A percentile compares a stretch with the other conserved stretches of the same genome.
Conservation (phyloP, 2,888 invertebrate genomes). For the Caenorhabditis sulstoni region DNA sequence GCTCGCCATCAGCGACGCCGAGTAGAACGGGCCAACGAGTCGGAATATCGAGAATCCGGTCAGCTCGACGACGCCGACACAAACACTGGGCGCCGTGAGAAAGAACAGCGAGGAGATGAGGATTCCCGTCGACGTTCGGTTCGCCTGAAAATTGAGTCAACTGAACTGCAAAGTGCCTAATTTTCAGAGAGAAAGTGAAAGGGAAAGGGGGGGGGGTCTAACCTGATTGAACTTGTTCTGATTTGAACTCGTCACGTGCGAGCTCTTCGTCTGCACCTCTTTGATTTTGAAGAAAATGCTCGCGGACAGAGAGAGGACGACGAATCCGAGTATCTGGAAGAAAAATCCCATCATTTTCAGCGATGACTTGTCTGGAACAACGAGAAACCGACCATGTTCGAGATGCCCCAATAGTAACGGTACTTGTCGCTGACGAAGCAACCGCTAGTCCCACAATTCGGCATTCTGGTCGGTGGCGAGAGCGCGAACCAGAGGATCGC, state of each 20-base stretch:
- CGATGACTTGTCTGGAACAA: too few relatives aligned
- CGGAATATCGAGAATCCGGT: conserved; percentile 47
- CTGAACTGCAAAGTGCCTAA: too few relatives aligned
- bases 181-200: background rate
- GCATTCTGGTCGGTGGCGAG: conserved; percentile 20
- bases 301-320: conserved; percentile 23
- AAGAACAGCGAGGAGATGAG: conserved; percentile 37
- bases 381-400: conserved; percentile 49
- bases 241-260: background rate
- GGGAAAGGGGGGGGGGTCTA: too few relatives aligned
- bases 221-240: conserved; percentile 32
- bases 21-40: conserved; percentile 53
- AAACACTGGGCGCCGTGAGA: conserved; percentile 43
- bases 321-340: conserved; percentile 44
- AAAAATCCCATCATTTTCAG: background rate
- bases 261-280: conserved; percentile 17
- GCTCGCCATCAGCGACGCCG: conserved; percentile 42
- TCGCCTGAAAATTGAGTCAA: conserved; percentile 22
- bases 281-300: conserved; percentile 50
- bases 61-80: conserved; percentile 53
- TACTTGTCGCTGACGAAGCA: conserved; percentile 54
- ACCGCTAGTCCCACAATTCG: conserved; percentile 45
- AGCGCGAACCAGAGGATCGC: conserved; percentile 29
- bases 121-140: conserved; percentile 44
- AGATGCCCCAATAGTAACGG: conserved; percentile 51